Evolutionary conservation across 2,888 invertebrate species (phyloP), one percentile per base, ranked within the genome.

Genomic region (Mythimna ferrago): DNA sequence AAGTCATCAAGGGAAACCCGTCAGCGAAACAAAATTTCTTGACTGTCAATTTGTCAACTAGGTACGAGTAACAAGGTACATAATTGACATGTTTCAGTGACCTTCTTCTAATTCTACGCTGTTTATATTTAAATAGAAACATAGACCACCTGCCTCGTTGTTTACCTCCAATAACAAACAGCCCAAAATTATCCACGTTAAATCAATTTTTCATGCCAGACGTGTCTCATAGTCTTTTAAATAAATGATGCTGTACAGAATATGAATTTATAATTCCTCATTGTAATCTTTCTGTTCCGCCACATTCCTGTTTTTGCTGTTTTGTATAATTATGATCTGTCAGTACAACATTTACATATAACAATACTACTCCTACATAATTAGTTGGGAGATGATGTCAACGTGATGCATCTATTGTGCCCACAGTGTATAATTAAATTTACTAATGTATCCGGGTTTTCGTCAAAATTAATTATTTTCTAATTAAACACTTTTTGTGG

Each of bases 301-400:
- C 56, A 68, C 84, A 78, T 71, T 65, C 78, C 56, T 53, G 68
- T 84, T 84, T 80, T 69, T 76, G 68, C 32, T 35, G 62, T 68
- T 71, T 79, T 69, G 67, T 76, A 77, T 85, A 82, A 80, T 82
- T 70, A 77, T 69, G 58, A 80, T 80, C 74, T 80, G 72, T 70
- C 76, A 79, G 80, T 70, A 66, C 69, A 81, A 67, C 54, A 80
- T 73, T 74, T 82, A 80, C 83, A 87, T 84, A 85, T 41, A 82
- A 82, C 80, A 80, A 79, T 82, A 80, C 71, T 57, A 83, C 41
- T 83, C 61, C 57, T 71, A 79, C 71, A 64, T 81, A 84, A 79
- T 85, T 74, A 77, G 62, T 56, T 61, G 35, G 56, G 71, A 72
- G 77, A 86, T 86, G 83, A 81, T 81, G 85, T 86, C 76, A 82